A percentile compares a stretch with the other conserved stretches of the same genome.
Conservation (phyloP, 2,888 invertebrate genomes). For the Drymonia ruficornis region DNA sequence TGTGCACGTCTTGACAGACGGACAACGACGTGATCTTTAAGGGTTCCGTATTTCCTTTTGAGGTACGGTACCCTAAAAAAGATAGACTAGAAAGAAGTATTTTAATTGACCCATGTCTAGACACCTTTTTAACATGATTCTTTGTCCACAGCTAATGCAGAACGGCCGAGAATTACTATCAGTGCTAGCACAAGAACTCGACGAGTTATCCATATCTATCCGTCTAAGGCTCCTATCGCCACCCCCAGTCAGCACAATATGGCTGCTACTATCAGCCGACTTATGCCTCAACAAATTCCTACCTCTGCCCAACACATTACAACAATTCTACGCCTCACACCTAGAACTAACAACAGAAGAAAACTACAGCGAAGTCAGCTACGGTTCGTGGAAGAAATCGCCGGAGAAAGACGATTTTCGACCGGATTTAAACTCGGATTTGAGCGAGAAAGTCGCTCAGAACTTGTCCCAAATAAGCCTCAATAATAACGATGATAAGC, state of each 20-base stretch:
- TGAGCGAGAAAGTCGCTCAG: conserved; percentile 56
- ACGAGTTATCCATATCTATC: conserved; percentile 73
- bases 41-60: too few relatives aligned
- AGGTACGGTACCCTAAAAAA: too few relatives aligned
- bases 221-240: conserved; percentile 66
- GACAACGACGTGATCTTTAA: too few relatives aligned
- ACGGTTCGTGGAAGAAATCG: conserved; percentile 75
- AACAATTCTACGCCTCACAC: conserved; percentile 77
- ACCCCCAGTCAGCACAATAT: conserved; percentile 70
- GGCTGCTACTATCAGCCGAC: conserved; percentile 73
- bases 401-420: conserved; percentile 53
- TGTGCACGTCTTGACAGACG: too few relatives aligned
- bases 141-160: conserved; percentile 69
- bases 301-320: conserved; percentile 71
- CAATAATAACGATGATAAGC: conserved; percentile 69
- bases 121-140: too few relatives aligned
- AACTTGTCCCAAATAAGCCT: conserved; percentile 68
- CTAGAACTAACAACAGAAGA: conserved; percentile 69
- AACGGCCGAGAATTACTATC: conserved; percentile 74
- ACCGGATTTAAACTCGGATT: conserved; percentile 35
- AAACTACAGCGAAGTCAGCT: conserved; percentile 70
- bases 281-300: conserved; percentile 77
- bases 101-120: too few relatives aligned
- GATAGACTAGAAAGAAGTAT: too few relatives aligned
- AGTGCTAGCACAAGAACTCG: conserved; percentile 66